Percentiles rank a stretch among this genome's conserved stretches.
Evolutionary conservation across 2,113 vertebrate genomes (phyloP).

Genomic region (Benitochromis conjunctus): DNA sequence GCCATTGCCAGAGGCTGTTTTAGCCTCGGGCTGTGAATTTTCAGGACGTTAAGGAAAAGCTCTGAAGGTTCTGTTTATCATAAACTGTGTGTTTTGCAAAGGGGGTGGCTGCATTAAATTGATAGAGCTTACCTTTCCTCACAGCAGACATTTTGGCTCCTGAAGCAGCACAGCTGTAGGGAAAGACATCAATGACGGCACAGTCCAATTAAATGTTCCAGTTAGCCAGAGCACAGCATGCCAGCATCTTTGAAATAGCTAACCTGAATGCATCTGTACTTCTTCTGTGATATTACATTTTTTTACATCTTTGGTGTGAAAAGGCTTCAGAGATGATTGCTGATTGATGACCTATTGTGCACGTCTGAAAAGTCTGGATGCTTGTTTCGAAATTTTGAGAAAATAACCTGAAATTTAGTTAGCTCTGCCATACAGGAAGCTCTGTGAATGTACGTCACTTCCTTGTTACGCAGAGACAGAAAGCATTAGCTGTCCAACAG

Average conservation of each 20-base stretch:
- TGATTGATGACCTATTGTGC: background rate
- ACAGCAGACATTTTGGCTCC: background rate
- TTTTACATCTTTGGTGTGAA: background rate
- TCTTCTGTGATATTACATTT: background rate
- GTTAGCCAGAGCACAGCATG: background rate
- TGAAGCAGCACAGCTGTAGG: background rate
- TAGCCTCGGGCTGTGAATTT: slow-evolving; percentile 26
- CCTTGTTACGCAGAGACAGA: background rate
- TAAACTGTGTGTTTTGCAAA: background rate
- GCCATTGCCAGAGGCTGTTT: slow-evolving; percentile 39
- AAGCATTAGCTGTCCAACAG: background rate
- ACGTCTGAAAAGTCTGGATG: background rate
- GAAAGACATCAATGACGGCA: background rate
- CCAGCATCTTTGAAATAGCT: background rate
- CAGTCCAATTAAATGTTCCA: background rate
- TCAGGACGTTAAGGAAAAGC: background rate
- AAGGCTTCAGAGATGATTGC: background rate
- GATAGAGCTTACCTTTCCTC: background rate
- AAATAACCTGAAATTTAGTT: background rate
- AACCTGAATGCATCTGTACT: background rate
- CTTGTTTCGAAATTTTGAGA: background rate
- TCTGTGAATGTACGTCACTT: background rate
- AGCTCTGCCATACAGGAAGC: background rate
- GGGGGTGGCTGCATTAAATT: background rate
- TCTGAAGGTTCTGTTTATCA: background rate